Percentiles rank a stretch among this genome's conserved stretches.
Conservation (phyloP, 2,888 invertebrate genomes). For the Perdita meconis region DNA sequence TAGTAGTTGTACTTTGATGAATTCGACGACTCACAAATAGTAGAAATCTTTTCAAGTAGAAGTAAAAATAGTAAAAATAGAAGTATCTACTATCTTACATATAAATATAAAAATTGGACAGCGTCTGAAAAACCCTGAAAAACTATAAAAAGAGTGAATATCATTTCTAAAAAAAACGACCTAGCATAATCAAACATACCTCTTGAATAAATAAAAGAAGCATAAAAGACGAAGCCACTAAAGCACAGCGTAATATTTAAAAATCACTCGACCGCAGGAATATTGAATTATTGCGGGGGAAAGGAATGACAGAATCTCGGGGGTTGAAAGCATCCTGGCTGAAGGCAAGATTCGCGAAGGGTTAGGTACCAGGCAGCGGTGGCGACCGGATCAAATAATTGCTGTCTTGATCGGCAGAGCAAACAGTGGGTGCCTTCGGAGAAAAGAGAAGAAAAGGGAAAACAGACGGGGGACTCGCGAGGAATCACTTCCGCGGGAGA, state of each 20-base stretch:
- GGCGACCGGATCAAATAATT: slow-evolving; percentile 76
- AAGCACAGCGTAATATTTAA: slow-evolving; percentile 39
- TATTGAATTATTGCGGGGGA: slow-evolving; percentile 38
- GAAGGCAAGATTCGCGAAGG: slow-evolving; percentile 9
- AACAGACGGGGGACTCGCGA: slow-evolving; percentile 14
- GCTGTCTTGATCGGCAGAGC: slow-evolving; percentile 74
- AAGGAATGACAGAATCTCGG: neutral
- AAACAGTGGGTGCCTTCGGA: slow-evolving; percentile 64
- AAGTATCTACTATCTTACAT: too few relatives aligned
- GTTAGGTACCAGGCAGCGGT: slow-evolving; percentile 31
- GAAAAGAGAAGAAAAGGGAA: slow-evolving; percentile 5
- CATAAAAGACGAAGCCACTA: slow-evolving; percentile 17
- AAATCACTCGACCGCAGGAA: slow-evolving; percentile 21
- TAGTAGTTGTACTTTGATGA: too few relatives aligned
- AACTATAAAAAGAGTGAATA: too few relatives aligned
- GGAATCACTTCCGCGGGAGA: slow-evolving; percentile 42
- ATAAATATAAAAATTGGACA: too few relatives aligned
- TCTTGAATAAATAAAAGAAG: too few relatives aligned
- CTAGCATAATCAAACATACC: too few relatives aligned
- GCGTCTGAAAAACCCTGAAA: too few relatives aligned
- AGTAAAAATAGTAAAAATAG: too few relatives aligned
- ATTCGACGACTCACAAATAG: too few relatives aligned
- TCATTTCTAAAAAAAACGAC: too few relatives aligned
- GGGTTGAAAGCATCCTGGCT: neutral
- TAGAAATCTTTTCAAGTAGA: too few relatives aligned